These are phyloP conservation scores for Lepidochitona cinerea DNA, from an alignment of 2,888 invertebrate genomes.

Conservation along the genomic window DNA sequence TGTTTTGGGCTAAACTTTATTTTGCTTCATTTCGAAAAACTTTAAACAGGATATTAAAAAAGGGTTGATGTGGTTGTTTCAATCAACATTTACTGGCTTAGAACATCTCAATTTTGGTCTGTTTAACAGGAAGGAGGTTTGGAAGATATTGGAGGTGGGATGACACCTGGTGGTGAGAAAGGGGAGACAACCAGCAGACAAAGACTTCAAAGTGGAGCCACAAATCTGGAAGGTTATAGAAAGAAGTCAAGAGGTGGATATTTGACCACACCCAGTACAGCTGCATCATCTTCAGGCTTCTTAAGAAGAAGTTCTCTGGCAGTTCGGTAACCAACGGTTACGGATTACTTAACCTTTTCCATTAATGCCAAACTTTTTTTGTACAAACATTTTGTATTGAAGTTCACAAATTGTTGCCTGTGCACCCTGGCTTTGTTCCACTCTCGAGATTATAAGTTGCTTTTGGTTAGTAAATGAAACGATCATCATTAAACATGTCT, in stretches of 20 bases:
- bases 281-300: not conserved
- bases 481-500: no score
- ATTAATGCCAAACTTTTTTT: not conserved
- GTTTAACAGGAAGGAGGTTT: not conserved
- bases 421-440: no score
- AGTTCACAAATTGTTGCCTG: no score
- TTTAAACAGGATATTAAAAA: no score
- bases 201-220: not conserved
- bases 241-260: not conserved
- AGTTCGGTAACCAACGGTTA: not conserved
- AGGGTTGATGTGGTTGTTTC: no score
- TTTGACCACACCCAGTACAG: not conserved
- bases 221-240: not conserved
- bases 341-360: not conserved
- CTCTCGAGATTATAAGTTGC: no score
- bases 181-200: not conserved
- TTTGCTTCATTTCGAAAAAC: no score
- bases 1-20: no score
- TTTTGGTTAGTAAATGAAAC: no score
- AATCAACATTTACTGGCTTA: no score
- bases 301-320: not conserved
- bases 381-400: no score
- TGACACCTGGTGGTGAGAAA: not conserved
- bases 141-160: not conserved
- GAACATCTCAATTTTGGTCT: no score